These are phyloP conservation scores for Epirrita christyi DNA, from an alignment of 2,888 invertebrate species.

Conservation along the genomic window DNA sequence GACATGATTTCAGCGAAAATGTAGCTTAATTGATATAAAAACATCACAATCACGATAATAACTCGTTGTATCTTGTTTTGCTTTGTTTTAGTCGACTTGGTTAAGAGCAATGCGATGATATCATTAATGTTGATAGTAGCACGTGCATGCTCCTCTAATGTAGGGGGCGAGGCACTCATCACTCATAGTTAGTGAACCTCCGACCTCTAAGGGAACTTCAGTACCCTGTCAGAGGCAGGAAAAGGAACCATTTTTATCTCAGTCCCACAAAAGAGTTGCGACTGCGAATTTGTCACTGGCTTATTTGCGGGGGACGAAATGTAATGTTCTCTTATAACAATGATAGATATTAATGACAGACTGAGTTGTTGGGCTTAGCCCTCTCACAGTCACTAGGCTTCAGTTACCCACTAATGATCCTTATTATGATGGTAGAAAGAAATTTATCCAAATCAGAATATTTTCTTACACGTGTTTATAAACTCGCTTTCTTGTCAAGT, in stretches of 20 bases:
- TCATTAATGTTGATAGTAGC: slow-evolving; percentile 63
- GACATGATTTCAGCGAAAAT: too few species aligned
- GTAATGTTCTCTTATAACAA: slow-evolving; percentile 56
- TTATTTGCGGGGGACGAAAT: slow-evolving; percentile 63
- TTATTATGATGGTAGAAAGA: too few species aligned
- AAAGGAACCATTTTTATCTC: slow-evolving; percentile 77
- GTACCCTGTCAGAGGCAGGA: slow-evolving; percentile 66
- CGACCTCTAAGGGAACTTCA: slow-evolving; percentile 56
- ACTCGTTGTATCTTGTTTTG: too few species aligned
- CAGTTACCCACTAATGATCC: too few species aligned
- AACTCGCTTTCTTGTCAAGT: too few species aligned
- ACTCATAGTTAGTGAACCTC: slow-evolving; percentile 75
- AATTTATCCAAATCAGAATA: too few species aligned
- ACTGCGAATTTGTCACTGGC: slow-evolving; percentile 74
- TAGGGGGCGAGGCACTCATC: slow-evolving; percentile 74
- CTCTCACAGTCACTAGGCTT: too few species aligned
- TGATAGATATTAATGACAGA: slow-evolving; percentile 71
- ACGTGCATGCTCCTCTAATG: slow-evolving; percentile 66
- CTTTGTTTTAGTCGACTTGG: neutral
- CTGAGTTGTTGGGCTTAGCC: slow-evolving; percentile 7
- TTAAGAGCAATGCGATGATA: slow-evolving; percentile 40
- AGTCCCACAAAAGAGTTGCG: slow-evolving; percentile 78
- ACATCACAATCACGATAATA: too few species aligned
- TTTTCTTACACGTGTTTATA: too few species aligned
- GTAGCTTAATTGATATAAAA: too few species aligned